phyloP scores from a whole-genome alignment of 2,113 vertebrate species.

The Cynoglossus semilaevis region DNA sequence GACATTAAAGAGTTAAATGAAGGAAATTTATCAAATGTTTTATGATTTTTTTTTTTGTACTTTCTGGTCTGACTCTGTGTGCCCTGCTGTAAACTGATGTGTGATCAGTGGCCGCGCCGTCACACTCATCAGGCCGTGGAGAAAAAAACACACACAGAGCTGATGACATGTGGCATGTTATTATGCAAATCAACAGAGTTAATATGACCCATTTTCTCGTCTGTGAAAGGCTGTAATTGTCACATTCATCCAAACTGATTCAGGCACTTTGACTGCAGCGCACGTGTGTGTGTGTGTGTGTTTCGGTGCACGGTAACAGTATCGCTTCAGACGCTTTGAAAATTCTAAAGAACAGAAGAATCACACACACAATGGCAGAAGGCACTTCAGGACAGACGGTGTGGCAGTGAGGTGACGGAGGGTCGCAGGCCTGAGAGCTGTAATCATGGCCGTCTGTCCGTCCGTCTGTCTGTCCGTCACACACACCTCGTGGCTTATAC shows the following conservation, averaged over 20 bases:
- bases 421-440: slow-evolving; percentile 22
- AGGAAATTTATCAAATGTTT: too few species aligned
- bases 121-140: slow-evolving; percentile 1
- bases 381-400: slow-evolving; percentile 65
- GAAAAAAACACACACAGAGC: not conserved
- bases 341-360: slow-evolving; percentile 9
- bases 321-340: slow-evolving; percentile 10
- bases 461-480: too few species aligned
- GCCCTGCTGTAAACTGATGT: slow-evolving; percentile 1
- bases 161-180: slow-evolving; percentile 27
- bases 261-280: slow-evolving; percentile 33
- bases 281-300: slow-evolving; percentile 3
- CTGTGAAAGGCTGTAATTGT: slow-evolving; percentile 24
- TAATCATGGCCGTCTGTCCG: not conserved
- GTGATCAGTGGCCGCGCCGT: not conserved
- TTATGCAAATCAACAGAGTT: slow-evolving; percentile 31
- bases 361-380: slow-evolving; percentile 20
- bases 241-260: slow-evolving; percentile 15
- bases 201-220: slow-evolving; percentile 23
- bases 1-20: too few species aligned
- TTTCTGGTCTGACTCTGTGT: not conserved
- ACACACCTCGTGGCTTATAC: too few species aligned
- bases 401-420: slow-evolving; percentile 51
- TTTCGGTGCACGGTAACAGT: slow-evolving; percentile 9
- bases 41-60: not conserved